Base-by-base conservation (phyloP, 2,888 invertebrate genomes). In the Erannis defoliaria region DNA sequence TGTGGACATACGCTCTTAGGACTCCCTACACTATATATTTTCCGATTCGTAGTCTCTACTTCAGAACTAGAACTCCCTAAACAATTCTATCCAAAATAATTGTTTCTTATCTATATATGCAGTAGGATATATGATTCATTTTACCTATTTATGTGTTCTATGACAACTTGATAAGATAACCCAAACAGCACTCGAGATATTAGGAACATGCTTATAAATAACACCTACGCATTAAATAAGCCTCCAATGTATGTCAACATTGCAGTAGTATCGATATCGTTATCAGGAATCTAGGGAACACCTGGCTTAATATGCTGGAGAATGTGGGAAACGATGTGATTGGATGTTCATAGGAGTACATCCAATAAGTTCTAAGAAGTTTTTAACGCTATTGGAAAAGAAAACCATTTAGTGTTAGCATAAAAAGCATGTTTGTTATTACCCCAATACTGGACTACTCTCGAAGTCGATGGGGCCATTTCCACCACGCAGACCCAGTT, bases 161-260 rank as follows among this genome's bases (percentile, higher is more conserved):
- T 57, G 43, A 43, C 43, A 42, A 43, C 26, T 57, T 50, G 57
- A 57, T 57, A 50, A 57, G 57, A 57, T 57, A 50, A 26, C 8
- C 12, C 9, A 19, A 31, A 56, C 49, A 43, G 43, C 57, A 49
- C 57, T 57, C 57, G 35, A 57, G 50, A 57, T 50, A 43, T 29
- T 19, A 12, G 42, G n/a, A 21, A 21, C 43, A 16, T 31, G 55
- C 21, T 31, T 46, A 38, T 55, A 46, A 55, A 55, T 46, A 55
- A 55, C 55, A 31, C 55, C 45, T 46, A 54, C 54, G 43, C 33
- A 10, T 3, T 21, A 14, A 43, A 35, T 54, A 54, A 45, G 14
- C 54, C 9, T 1, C 10, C 38, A 46, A 19, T 46, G 31, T 46
- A 18, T 33, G 46, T 31, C 31, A 19, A 31, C 19, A 46, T 38